phyloP scores from a whole-genome alignment of 2,888 invertebrate species.

The Nomada flava region DNA sequence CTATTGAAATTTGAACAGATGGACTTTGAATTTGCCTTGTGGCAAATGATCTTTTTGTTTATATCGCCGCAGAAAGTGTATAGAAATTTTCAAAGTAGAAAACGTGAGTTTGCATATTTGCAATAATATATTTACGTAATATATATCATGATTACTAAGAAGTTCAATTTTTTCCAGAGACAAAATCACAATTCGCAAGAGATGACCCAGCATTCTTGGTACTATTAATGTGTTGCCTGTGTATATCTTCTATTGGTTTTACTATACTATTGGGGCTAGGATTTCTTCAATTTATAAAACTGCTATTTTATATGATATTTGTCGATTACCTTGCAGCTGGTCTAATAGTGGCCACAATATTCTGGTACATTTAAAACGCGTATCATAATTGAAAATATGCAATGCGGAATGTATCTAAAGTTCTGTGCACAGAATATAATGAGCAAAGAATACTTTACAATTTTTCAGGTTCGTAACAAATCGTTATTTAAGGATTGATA shows the following conservation, averaged over 20 bases:
- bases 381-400: neutral
- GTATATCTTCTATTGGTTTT: constrained; percentile 96
- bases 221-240: constrained; percentile 93
- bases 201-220: constrained; percentile 99
- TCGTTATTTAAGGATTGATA: constrained; percentile 89
- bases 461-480: constrained; percentile 92
- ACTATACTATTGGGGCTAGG: constrained; percentile 91
- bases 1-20: constrained; percentile 97
- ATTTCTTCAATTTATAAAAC: constrained; percentile 90
- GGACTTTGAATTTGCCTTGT: constrained; percentile 99
- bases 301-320: constrained; percentile 96
- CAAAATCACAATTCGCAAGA: constrained; percentile 99
- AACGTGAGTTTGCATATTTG: constrained; percentile 89
- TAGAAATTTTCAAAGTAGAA: constrained; percentile 98
- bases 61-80: constrained; percentile 98
- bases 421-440: constrained; percentile 15
- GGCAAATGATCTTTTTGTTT: constrained; percentile 99
- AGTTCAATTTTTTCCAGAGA: constrained; percentile 87
- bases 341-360: constrained; percentile 92
- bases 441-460: constrained; percentile 24
- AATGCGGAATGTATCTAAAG: neutral
- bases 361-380: constrained; percentile 88
- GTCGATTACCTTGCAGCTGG: constrained; percentile 97
- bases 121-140: neutral
- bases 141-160: neutral